A percentile compares a stretch with the other conserved stretches of the same genome.
Conservation (phyloP, 2,113 vertebrate species). For the Lagopus leucura region DNA sequence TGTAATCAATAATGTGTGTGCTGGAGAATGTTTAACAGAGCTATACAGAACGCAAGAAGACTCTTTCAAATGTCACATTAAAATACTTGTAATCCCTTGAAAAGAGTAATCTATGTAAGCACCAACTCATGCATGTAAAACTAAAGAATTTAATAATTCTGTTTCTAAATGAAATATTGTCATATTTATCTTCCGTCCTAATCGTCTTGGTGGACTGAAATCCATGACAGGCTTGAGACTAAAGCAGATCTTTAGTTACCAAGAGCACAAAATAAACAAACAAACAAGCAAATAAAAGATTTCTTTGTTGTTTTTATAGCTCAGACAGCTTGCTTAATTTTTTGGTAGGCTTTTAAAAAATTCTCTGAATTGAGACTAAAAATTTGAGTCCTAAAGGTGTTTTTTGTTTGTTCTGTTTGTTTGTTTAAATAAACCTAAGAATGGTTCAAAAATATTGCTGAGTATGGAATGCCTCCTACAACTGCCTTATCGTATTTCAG, state of each 20-base stretch:
- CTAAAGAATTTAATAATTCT: slow-evolving; percentile 56
- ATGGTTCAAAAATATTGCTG: slow-evolving; percentile 52
- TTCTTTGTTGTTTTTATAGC: background rate
- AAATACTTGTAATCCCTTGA: slow-evolving; percentile 45
- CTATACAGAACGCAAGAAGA: background rate
- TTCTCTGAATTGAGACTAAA: slow-evolving; percentile 50
- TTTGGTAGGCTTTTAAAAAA: slow-evolving; percentile 18
- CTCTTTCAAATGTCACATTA: slow-evolving; percentile 18
- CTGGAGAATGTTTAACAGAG: background rate
- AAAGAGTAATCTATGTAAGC: slow-evolving; percentile 29
- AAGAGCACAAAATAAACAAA: background rate
- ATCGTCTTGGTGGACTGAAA: slow-evolving; percentile 41
- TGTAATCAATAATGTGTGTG: background rate
- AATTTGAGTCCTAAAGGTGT: slow-evolving; percentile 30
- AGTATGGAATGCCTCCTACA: slow-evolving; percentile 55
- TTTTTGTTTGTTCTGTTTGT: background rate
- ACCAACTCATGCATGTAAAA: slow-evolving; percentile 47
- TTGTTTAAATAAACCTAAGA: slow-evolving; percentile 40
- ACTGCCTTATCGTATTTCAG: slow-evolving; percentile 42
- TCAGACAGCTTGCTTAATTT: slow-evolving; percentile 28
- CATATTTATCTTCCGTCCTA: slow-evolving; percentile 45
- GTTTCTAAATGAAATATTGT: slow-evolving; percentile 62
- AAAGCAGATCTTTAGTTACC: background rate
- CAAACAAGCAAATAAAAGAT: background rate
- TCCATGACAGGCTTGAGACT: slow-evolving; percentile 21